A percentile compares a stretch with the other conserved stretches of the same genome.
These are phyloP conservation scores for Ecdyonurus torrentis DNA, from an alignment of 2,888 invertebrate genomes.

Conservation along the genomic window DNA sequence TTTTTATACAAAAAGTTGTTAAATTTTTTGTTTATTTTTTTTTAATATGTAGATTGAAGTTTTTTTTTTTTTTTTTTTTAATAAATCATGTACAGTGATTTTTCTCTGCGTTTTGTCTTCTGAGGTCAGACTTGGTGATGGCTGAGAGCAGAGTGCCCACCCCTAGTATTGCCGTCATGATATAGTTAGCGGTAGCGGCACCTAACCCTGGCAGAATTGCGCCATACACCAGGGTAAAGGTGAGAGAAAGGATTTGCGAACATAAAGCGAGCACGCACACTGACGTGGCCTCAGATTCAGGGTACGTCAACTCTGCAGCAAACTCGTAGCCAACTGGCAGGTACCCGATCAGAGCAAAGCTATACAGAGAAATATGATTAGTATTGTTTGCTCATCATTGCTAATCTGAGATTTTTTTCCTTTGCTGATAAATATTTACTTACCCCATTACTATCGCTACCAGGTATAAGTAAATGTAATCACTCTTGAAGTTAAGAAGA, in stretches of 20 bases:
- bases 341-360: slow-evolving; percentile 19
- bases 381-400: no score
- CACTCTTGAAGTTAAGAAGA: not conserved
- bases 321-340: slow-evolving; percentile 20
- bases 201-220: not conserved
- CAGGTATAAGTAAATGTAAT: not conserved
- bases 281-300: slow-evolving; percentile 20
- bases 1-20: no score
- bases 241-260: not conserved
- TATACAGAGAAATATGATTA: no score
- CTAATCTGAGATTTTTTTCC: no score
- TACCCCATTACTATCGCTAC: not conserved
- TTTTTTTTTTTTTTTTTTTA: no score
- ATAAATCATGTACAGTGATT: no score
- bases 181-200: not conserved
- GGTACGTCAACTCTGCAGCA: slow-evolving; percentile 20
- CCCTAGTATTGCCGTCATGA: not conserved
- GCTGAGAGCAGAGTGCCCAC: not conserved
- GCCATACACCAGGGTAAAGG: not conserved
- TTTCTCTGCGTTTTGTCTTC: not conserved
- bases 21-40: no score
- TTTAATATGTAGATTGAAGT: no score
- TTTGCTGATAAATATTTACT: not conserved
- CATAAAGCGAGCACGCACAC: slow-evolving; percentile 16
- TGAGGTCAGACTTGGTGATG: not conserved